Conservation (phyloP, 1,140 invertebrate species). For the Pogonognathellus flavescens region DNA sequence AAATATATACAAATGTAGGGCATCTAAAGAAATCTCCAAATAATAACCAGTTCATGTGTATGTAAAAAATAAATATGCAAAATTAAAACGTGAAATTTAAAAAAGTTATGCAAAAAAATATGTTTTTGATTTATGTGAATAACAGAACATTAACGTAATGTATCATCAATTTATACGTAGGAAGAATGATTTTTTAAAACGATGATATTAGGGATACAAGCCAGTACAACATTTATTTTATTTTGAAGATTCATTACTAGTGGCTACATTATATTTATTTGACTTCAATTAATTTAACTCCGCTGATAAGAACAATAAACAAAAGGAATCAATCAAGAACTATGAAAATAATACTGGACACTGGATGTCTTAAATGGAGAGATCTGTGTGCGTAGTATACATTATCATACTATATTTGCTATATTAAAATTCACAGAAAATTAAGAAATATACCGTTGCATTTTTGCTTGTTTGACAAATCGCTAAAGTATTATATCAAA, state of each 20-base stretch:
- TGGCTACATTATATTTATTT: neutral
- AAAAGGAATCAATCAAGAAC: neutral
- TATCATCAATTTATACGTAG: neutral
- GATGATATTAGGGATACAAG: neutral
- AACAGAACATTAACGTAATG: neutral
- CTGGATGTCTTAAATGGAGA: conserved; percentile 7
- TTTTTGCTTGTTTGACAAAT: too few species aligned
- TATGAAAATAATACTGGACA: conserved; percentile 1
- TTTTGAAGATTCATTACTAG: neutral
- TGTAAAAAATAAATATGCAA: neutral
- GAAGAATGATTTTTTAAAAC: conserved; percentile 8
- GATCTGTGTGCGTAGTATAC: neutral
- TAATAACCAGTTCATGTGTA: neutral
- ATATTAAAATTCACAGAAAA: too few species aligned
- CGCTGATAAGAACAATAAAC: neutral
- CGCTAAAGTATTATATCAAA: too few species aligned
- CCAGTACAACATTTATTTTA: neutral
- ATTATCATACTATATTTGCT: too few species aligned
- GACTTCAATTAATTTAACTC: neutral
- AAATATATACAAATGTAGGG: neutral
- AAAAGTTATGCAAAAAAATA: neutral
- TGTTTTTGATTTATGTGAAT: neutral
- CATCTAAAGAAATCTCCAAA: neutral
- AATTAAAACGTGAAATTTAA: neutral
- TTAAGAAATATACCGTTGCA: too few species aligned